A percentile compares a stretch with the other conserved stretches of the same genome.
Evolutionary conservation across 2,113 vertebrate genomes (phyloP).

Genomic region (Albula glossodonta): DNA sequence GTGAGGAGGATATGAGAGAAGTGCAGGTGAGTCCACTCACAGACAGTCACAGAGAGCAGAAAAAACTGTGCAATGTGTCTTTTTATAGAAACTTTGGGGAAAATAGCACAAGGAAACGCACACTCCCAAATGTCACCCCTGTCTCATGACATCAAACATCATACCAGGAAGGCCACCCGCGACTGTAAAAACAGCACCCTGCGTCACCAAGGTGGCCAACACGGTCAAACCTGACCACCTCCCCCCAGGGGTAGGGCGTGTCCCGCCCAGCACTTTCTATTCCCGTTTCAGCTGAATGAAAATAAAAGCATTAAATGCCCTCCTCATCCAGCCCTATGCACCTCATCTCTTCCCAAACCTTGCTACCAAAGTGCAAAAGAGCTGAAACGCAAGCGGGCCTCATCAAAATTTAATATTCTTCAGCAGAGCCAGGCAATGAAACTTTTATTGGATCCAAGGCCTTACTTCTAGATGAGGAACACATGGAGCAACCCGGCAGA

Average conservation of each 20-base stretch:
- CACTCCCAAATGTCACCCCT: conserved; percentile 4
- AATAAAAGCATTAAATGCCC: neutral
- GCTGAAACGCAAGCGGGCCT: conserved; percentile 42
- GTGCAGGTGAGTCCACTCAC: neutral
- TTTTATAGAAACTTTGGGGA: neutral
- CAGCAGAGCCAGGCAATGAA: conserved; percentile 47
- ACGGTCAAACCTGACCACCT: neutral
- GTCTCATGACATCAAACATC: neutral
- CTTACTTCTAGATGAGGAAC: conserved; percentile 35
- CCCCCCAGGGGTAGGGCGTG: neutral
- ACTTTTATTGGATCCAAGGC: conserved; percentile 54
- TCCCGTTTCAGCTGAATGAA: neutral
- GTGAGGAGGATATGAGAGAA: neutral
- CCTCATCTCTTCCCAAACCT: neutral
- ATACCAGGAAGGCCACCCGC: conserved; percentile 16
- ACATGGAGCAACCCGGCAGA: neutral
- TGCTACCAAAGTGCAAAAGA: conserved; percentile 37
- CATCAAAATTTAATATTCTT: conserved; percentile 59
- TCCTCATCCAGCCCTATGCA: neutral
- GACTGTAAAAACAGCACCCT: neutral
- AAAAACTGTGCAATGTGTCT: neutral
- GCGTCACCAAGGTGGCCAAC: neutral
- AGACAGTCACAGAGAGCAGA: neutral
- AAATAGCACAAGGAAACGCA: conserved; percentile 3
- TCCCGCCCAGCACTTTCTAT: neutral